Evolutionary conservation across 2,797 vertebrate genomes (phyloP), one percentile per base, ranked within the genome.

Genomic region (Acanthurus leucopareius): DNA sequence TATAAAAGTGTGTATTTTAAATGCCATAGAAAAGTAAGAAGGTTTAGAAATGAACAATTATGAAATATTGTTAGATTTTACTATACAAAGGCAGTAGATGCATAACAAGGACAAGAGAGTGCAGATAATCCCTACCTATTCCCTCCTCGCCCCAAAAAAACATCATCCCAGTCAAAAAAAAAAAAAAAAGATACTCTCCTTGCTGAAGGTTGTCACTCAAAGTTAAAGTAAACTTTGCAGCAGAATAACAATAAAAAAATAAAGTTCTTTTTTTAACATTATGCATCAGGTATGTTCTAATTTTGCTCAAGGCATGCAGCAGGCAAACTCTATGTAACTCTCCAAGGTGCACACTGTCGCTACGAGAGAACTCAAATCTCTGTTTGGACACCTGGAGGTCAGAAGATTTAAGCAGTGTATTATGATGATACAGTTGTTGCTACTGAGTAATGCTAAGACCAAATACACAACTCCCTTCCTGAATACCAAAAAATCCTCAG

Each of bases 311-410:
- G 35, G 62, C 62, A 44, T 59, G 74, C 58, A 76, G 67, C 57
- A 77, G 53, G 69, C 79, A 79, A 74, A 73, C 0, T 2, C 28
- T 44, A 52, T 17, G 9, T 52, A 69, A 56, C 47, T 79, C 71
- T 82, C 63, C 35, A 1, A 61, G 72, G 77, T 75, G 66, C 62
- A 65, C 22, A 1, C 58, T 67, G 79, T 81, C 32, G 1, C 77
- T 61, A 83, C 0, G 3, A 57, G 3, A 57, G 28, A 75, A 59
- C 70, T 70, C 45, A 61, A 42, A 64, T 75, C 68, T 63, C 25
- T 75, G 52, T 78, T 66, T 80, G 62, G 77, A 86, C 84, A 84
- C 52, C 57, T 83, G 84, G 70, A 85, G 84, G 78, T 87, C 85
- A 76, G 67, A 80, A 61, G 74, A 85, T 72, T 84, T 77, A 75